Evolutionary conservation across 2,113 vertebrate species (phyloP).

Genomic region (Archilochus colubris): DNA sequence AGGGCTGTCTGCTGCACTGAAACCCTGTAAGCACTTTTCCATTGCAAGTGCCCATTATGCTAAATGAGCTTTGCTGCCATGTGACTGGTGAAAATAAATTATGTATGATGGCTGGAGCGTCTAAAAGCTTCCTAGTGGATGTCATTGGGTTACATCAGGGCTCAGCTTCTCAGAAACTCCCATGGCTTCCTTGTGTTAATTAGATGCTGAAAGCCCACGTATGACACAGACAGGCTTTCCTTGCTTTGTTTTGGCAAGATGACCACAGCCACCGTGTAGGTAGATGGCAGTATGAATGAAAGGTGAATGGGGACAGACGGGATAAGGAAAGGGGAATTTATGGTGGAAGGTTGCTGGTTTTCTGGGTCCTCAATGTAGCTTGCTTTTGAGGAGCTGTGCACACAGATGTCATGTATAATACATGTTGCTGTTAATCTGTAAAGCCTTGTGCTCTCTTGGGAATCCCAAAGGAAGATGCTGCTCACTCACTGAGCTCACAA

Average conservation of each 20-base stretch:
- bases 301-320: accelerated
- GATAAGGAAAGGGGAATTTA: neutral
- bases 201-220: neutral
- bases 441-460: neutral
- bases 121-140: conserved; percentile 50
- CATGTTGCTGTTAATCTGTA: conserved; percentile 10
- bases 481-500: neutral
- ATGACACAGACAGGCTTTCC: neutral
- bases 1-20: neutral
- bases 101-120: conserved; percentile 32
- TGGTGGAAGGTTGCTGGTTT: neutral
- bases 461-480: neutral
- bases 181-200: neutral
- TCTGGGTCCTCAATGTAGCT: neutral
- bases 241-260: neutral
- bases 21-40: conserved; percentile 50
- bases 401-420: neutral
- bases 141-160: conserved; percentile 43
- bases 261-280: neutral
- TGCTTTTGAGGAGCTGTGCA: neutral
- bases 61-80: conserved; percentile 9
- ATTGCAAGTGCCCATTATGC: conserved; percentile 29
- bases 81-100: conserved; percentile 55
- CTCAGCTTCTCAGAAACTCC: conserved; percentile 49
- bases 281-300: neutral